Evolutionary conservation across 2,888 invertebrate species (phyloP).

Genomic region (Lucinisca nassula): DNA sequence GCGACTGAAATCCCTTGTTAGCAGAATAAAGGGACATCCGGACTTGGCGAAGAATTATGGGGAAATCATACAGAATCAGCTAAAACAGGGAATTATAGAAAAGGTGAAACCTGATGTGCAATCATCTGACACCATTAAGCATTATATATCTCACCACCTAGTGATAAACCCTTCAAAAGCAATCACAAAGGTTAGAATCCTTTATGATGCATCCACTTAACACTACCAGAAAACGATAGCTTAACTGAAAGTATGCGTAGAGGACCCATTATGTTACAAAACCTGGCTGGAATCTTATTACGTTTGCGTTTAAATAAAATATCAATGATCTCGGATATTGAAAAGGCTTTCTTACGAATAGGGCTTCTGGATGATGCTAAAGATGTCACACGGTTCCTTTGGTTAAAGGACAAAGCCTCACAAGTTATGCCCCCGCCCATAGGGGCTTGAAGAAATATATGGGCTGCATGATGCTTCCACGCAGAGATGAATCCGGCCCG

Average conservation of each 20-base stretch:
- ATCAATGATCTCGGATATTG: background rate
- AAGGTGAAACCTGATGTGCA: background rate
- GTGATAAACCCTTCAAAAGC: too few species aligned
- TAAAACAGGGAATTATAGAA: constrained; percentile 29
- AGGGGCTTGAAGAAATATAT: too few species aligned
- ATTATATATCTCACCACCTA: too few species aligned
- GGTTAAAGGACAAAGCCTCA: constrained; percentile 38
- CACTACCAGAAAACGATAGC: background rate
- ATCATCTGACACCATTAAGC: background rate
- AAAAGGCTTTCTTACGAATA: too few species aligned
- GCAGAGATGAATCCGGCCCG: too few species aligned
- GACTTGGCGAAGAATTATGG: constrained; percentile 27
- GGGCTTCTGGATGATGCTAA: background rate
- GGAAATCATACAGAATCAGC: constrained; percentile 33
- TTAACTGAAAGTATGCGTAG: constrained; percentile 32
- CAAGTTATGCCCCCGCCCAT: too few species aligned
- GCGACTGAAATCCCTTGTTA: background rate
- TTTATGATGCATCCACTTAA: constrained; percentile 20
- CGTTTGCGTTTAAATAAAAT: constrained; percentile 16
- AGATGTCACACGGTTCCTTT: constrained; percentile 31
- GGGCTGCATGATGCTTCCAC: too few species aligned
- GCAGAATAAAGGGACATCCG: constrained; percentile 15
- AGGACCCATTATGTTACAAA: constrained; percentile 30
- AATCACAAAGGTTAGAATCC: constrained; percentile 3
- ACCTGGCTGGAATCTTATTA: constrained; percentile 8